These are phyloP conservation scores for Chironomus striatipennis DNA, from an alignment of 1,140 invertebrate genomes.

Conservation along the genomic window DNA sequence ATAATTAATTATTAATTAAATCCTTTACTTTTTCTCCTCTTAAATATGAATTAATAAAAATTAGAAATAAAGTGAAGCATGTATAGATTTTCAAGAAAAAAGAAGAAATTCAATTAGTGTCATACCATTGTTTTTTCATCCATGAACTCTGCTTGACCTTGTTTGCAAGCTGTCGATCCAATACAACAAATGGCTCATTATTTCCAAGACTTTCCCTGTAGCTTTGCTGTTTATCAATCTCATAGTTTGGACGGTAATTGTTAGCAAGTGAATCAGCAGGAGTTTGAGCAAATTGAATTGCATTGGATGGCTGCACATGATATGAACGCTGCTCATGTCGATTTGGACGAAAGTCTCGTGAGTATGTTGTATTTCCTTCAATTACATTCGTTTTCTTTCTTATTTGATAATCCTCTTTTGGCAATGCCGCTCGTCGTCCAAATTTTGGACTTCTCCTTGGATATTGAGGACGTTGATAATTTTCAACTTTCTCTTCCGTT, in stretches of 20 bases:
- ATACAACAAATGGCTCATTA: not conserved
- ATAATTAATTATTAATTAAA: no score
- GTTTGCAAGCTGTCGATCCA: not conserved
- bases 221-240: constrained; percentile 1
- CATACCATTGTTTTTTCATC: constrained; percentile 16
- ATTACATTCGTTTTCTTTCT: not conserved
- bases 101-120: not conserved
- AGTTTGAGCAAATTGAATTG: not conserved
- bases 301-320: not conserved
- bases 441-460: not conserved
- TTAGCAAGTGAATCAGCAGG: not conserved
- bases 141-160: not conserved
- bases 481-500: not conserved
- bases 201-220: not conserved
- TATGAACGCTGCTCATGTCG: not conserved
- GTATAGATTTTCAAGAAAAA: no score
- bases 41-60: no score
- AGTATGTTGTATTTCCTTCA: constrained; percentile 19
- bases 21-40: no score
- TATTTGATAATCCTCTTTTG: not conserved
- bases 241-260: constrained; percentile 16
- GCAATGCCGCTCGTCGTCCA: not conserved
- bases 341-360: not conserved
- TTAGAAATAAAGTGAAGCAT: no score
- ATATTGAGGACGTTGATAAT: not conserved